phyloP scores from a whole-genome alignment of 2,888 invertebrate genomes.

The Eledona agricola region DNA sequence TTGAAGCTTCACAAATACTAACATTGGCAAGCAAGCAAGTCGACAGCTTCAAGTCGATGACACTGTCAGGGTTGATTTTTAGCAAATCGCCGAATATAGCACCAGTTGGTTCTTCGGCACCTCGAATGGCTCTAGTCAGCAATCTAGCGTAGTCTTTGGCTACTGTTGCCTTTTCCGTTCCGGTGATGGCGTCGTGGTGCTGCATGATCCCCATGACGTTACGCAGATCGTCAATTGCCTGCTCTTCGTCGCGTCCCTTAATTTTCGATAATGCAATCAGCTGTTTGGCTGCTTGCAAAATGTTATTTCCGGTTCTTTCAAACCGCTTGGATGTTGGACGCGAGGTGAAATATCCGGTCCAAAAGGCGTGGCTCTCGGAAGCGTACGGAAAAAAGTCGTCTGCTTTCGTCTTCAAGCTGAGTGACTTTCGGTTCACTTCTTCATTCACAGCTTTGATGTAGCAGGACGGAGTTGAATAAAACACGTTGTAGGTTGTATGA shows the following conservation, averaged over 20 bases:
- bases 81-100: slow-evolving; percentile 36
- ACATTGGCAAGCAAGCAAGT: slow-evolving; percentile 78
- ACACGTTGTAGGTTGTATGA: slow-evolving; percentile 70
- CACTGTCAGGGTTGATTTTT: slow-evolving; percentile 15
- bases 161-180: slow-evolving; percentile 85
- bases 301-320: slow-evolving; percentile 77
- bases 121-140: slow-evolving; percentile 71
- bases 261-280: slow-evolving; percentile 67
- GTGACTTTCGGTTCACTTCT: slow-evolving; percentile 59
- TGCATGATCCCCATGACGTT: slow-evolving; percentile 85
- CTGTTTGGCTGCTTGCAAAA: slow-evolving; percentile 80
- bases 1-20: slow-evolving; percentile 72
- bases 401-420: slow-evolving; percentile 74
- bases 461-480: slow-evolving; percentile 87
- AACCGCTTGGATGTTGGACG: slow-evolving; percentile 81
- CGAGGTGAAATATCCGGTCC: slow-evolving; percentile 92
- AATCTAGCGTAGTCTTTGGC: slow-evolving; percentile 85
- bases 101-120: slow-evolving; percentile 57
- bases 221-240: slow-evolving; percentile 66
- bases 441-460: slow-evolving; percentile 81
- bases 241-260: slow-evolving; percentile 59
- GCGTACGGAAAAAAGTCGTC: slow-evolving; percentile 95
- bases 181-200: slow-evolving; percentile 90
- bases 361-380: slow-evolving; percentile 81
- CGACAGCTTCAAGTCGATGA: slow-evolving; percentile 52